phyloP scores from a whole-genome alignment of 2,888 invertebrate species.

The Andrena trimmerana region DNA sequence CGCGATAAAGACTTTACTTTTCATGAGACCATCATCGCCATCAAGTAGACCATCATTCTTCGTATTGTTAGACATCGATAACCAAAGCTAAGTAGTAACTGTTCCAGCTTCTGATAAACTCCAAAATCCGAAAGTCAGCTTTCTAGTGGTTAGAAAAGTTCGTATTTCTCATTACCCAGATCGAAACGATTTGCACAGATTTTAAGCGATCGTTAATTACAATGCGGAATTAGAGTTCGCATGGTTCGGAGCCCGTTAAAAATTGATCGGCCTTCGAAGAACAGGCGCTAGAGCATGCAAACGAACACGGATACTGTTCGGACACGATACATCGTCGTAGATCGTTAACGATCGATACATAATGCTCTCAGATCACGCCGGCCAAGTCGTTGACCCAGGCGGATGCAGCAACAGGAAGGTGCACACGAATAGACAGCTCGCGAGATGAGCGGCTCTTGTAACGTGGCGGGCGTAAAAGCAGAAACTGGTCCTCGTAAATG shows the following conservation, averaged over 20 bases:
- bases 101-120: neutral
- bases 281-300: neutral
- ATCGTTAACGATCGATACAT: slow-evolving; percentile 44
- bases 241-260: slow-evolving; percentile 6
- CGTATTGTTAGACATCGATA: neutral
- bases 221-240: neutral
- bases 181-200: neutral
- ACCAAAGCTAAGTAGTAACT: neutral
- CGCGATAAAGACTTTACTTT: slow-evolving; percentile 34
- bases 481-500: slow-evolving; percentile 19
- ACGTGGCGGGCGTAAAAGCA: neutral
- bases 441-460: slow-evolving; percentile 1
- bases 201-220: neutral
- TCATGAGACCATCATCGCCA: slow-evolving; percentile 21
- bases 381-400: slow-evolving; percentile 38
- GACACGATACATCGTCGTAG: neutral
- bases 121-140: neutral
- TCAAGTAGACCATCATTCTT: neutral
- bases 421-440: neutral
- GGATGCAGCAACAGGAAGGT: neutral
- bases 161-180: neutral
- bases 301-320: neutral
- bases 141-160: slow-evolving; percentile 16
- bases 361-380: slow-evolving; percentile 37
- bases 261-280: slow-evolving; percentile 1